Evolutionary conservation across 1,140 invertebrate species (phyloP), one percentile per base, ranked within the genome.

Genomic region (Diorhabda carinulata): DNA sequence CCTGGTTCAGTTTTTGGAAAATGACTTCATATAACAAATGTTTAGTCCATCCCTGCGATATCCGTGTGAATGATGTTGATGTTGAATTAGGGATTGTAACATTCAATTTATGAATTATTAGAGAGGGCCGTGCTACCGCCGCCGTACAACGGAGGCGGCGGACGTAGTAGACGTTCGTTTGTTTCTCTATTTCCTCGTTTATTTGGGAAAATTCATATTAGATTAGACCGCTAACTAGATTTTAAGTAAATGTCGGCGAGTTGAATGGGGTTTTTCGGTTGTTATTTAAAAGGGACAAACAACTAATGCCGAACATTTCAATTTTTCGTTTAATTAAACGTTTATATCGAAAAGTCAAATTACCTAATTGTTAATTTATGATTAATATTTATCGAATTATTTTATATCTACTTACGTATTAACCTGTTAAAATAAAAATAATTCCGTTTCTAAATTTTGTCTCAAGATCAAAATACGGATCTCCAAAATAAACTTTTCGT

Each of bases 91-190:
- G 65, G 42, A 67, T 67, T 67, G 65, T 67, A 67, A 60, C 65
- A 67, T 67, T 67, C 65, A 67, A 67, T 67, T 67, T 67, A 67
- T 67, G 65, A 67, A 67, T 67, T 67, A 67, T 67, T 67, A 67
- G 65, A 52, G 65, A 67, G 65, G 65, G 65, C 65, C 57, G 64
- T 10, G 47, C 64, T 56, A 25, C 43, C 64, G 9, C 52, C 58
- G 57, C 65, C 57, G 47, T 52, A 52, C 4, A 52, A n/a, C 47
- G 47, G 47, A 52, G 47, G 47, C 47, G 47, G 47, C 47, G 47
- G 47, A 52, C 47, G 57, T 43, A 56, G 57, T 60, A 67, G 65
- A 67, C 65, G 65, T 67, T 67, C 65, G 65, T 67, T 67, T 67
- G 65, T 67, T 67, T 67, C 65, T 67, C 65, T 67, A 67, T 67